phyloP scores from a whole-genome alignment of 2,888 invertebrate genomes.

The Rhagium mordax region DNA sequence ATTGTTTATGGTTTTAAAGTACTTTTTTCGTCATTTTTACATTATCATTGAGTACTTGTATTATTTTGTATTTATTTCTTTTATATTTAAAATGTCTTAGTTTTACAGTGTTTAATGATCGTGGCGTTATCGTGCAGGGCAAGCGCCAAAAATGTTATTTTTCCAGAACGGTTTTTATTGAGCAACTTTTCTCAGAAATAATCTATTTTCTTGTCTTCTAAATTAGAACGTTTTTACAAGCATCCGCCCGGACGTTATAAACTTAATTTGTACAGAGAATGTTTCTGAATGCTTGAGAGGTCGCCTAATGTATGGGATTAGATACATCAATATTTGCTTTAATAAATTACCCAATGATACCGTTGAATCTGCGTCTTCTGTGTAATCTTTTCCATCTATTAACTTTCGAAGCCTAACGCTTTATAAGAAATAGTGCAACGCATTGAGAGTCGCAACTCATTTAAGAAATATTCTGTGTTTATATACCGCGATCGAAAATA shows the following conservation, averaged over 20 bases:
- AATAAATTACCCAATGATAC: background rate
- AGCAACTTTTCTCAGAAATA: background rate
- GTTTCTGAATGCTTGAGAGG: background rate
- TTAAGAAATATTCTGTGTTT: background rate
- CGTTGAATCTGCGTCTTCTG: background rate
- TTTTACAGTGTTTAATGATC: slow-evolving; percentile 25
- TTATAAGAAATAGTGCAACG: background rate
- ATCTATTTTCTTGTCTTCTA: background rate
- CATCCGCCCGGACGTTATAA: background rate
- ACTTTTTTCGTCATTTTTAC: slow-evolving; percentile 36
- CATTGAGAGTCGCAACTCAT: background rate
- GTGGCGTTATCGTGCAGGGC: slow-evolving; percentile 26
- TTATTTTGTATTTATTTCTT: slow-evolving; percentile 38
- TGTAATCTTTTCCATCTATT: background rate
- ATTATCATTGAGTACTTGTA: slow-evolving; percentile 12
- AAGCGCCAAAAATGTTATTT: background rate
- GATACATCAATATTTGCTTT: background rate
- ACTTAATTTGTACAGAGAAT: background rate
- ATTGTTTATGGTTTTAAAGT: slow-evolving; percentile 31
- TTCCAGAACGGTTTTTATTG: too few relatives aligned
- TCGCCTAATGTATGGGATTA: background rate
- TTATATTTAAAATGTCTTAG: slow-evolving; percentile 34
- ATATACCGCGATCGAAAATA: background rate
- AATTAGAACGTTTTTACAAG: too few relatives aligned
- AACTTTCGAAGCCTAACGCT: background rate